Evolutionary conservation across 2,113 vertebrate genomes (phyloP), one percentile per base, ranked within the genome.

Genomic region (Cettia cetti): DNA sequence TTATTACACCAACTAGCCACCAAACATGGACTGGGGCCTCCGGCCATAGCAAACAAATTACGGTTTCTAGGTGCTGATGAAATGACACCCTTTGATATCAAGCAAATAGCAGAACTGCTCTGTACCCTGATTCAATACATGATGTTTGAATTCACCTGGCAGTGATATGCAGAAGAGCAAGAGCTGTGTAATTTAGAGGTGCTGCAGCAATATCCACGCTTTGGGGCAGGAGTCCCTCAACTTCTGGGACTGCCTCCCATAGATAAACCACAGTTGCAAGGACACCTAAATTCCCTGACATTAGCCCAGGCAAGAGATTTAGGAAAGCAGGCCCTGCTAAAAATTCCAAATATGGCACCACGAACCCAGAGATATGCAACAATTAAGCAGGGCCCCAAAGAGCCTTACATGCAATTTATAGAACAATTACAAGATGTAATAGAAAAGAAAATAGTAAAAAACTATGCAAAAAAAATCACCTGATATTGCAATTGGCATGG

Each of bases 131-230:
- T 16, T 15, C 10, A 69, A 50, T 37, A 69, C 13, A 3, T 6
- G 19, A 10, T 50, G n/a, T 50, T 69, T 50, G 19, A 69, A 35
- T 69, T 7, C 47, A 37, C 45, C n/a, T 50, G 66, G n/a, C 14
- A 16, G n/a, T 2, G 1, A 28, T 5, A 37, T 1, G 26, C 7
- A 4, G n/a, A 69, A 69, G 11, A 28, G 13, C 45, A 22, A 45
- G 31, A 3, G n/a, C 66, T 69, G 26, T 6, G 1, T 49, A 69
- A 28, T 50, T 50, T 50, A 37, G n/a, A 11, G 13, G 18, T 50
- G n/a, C 18, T 4, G 2, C n/a, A 37, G 66, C n/a, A 69, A 50
- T n/a, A 50, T 50, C 47, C 66, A 30, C 3, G 5, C 47, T 69
- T 30, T 69, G 66, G 47, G n/a, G n/a, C 7, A 37, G 47, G 26